Base-by-base conservation (phyloP, 2,888 invertebrate species). In the Tridacna crocea region DNA sequence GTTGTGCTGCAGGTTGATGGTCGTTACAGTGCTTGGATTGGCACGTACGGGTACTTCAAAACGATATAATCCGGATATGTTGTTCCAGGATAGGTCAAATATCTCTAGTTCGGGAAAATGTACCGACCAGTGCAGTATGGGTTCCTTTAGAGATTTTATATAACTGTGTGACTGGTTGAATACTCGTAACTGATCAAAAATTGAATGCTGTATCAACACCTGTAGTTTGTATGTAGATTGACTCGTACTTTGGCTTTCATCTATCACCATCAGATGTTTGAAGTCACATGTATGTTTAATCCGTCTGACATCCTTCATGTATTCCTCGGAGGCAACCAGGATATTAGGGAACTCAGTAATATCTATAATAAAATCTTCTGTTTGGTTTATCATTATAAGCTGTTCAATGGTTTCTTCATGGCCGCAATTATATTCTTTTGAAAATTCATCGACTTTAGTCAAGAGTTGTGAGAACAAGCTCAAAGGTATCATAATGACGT, bases 81-180 rank as follows among this genome's bases (percentile, higher is more conserved):
- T 65, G 74, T 92, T 91, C 58, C 88, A 75, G 2, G 89, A 89
- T 0, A 91, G 79, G 55, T 92, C 91, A 51, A 90, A 74, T 13
- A 82, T 79, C 46, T 89, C 85, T 24, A 90, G 72, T 27, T 87
- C 88, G 0, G 87, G 88, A 70, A 90, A 92, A 61, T 88, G 77
- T 13, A 81, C 66, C 10, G 89, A 87, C 88, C 91, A 91, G 36
- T 88, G 84, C 17, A 82, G 76, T 0, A 89, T 77, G 19, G 82
- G 74, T 22, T 81, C 83, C 13, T 87, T 83, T 1, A 91, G 75
- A 8, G 80, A 83, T 4, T 77, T 77, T 3, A 90, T 82, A 60
- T 84, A 77, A 24, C 84, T 88, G 26, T 79, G 60, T 17, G 88
- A 87, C 22, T 85, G 65, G 72, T 89, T 89, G 47, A 79, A 87